Percentiles rank a stretch among this genome's conserved stretches.
Conservation (phyloP, 2,797 vertebrate genomes). For the Pampus argenteus region DNA sequence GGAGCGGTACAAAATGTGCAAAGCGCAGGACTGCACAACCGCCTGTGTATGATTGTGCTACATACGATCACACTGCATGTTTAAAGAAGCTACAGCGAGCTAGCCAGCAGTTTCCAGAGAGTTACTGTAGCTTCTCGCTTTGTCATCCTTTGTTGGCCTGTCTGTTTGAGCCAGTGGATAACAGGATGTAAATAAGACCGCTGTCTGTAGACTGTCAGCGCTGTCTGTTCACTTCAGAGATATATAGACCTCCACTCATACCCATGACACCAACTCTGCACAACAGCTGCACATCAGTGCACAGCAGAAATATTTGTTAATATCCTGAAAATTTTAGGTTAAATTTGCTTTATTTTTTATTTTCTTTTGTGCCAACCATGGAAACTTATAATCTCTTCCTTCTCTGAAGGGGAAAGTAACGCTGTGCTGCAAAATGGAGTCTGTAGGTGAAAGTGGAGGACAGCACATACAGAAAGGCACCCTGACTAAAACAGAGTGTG, state of each 20-base stretch:
- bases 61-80: conserved; percentile 30
- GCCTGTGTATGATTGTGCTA: conserved; percentile 9
- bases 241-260: conserved; percentile 50
- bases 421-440: conserved; percentile 61
- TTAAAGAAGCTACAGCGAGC: conserved; percentile 21
- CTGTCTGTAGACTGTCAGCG: conserved; percentile 63
- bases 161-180: conserved; percentile 56
- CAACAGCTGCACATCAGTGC: conserved; percentile 49
- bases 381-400: conserved; percentile 50
- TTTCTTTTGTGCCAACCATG: conserved; percentile 42
- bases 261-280: conserved; percentile 29
- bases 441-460: conserved; percentile 64
- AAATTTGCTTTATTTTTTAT: conserved; percentile 41
- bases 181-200: conserved; percentile 71
- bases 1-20: conserved; percentile 35
- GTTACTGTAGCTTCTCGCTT: conserved; percentile 50
- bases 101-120: conserved; percentile 38
- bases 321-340: conserved; percentile 52
- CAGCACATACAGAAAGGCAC: conserved; percentile 52
- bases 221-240: conserved; percentile 59
- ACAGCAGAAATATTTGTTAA: conserved; percentile 31
- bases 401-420: conserved; percentile 48
- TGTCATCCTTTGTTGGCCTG: conserved; percentile 66
- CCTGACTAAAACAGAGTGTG: conserved; percentile 47
- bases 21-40: conserved; percentile 34